Percentiles rank a stretch among this genome's conserved stretches.
These are phyloP conservation scores for Trisateles emortualis DNA, from an alignment of 2,888 invertebrate species.

Conservation along the genomic window DNA sequence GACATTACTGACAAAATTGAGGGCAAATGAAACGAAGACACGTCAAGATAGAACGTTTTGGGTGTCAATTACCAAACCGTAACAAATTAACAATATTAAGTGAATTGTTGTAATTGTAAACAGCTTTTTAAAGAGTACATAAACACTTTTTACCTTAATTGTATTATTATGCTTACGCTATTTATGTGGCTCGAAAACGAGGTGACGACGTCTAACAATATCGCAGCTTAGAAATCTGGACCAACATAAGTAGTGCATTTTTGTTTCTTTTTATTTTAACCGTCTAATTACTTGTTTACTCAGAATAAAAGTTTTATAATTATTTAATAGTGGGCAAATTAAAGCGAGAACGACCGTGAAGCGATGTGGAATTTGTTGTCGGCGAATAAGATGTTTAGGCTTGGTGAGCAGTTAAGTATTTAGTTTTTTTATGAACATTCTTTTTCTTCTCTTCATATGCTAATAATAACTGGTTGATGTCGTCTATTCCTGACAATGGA, in stretches of 20 bases:
- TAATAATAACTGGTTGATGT: too few species aligned
- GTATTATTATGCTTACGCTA: slow-evolving; percentile 31
- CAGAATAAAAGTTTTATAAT: slow-evolving; percentile 31
- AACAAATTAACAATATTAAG: slow-evolving; percentile 44
- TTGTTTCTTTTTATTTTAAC: slow-evolving; percentile 20
- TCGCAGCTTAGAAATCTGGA: slow-evolving; percentile 29
- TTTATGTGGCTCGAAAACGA: slow-evolving; percentile 34
- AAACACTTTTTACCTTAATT: slow-evolving; percentile 17
- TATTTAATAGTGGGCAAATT: slow-evolving; percentile 27
- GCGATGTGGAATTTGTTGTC: slow-evolving; percentile 20
- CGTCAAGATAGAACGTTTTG: slow-evolving; percentile 48
- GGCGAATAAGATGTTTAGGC: slow-evolving; percentile 16
- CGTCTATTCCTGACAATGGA: too few species aligned
- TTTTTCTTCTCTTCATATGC: too few species aligned
- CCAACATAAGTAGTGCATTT: slow-evolving; percentile 24
- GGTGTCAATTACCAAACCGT: slow-evolving; percentile 54
- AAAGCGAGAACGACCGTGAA: slow-evolving; percentile 23
- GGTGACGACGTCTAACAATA: slow-evolving; percentile 43
- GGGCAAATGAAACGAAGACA: slow-evolving; percentile 48
- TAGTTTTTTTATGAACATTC: slow-evolving; percentile 26
- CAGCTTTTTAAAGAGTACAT: slow-evolving; percentile 8
- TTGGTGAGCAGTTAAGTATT: slow-evolving; percentile 9
- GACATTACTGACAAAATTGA: slow-evolving; percentile 38
- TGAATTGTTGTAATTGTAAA: slow-evolving; percentile 34
- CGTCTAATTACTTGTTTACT: slow-evolving; percentile 41